Base-by-base conservation (phyloP, 2,888 invertebrate genomes). In the Habrosyne pyritoides region DNA sequence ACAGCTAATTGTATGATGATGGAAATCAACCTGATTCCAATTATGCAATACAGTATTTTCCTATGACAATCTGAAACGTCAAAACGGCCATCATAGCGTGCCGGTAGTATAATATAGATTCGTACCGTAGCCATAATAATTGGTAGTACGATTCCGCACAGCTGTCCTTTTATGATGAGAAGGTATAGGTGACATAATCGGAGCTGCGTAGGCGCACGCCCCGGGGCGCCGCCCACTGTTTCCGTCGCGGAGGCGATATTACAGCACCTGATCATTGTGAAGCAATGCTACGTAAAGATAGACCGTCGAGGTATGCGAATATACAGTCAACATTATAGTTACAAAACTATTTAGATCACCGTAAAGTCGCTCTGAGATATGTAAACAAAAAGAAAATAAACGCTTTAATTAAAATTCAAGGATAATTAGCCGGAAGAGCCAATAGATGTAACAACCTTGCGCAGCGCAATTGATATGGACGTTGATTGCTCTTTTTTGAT, bases 171-270 rank as follows among this genome's bases (percentile, higher is more conserved):
- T 86, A 84, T 77, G 88, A 83, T 77, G 78, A 81, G 79, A 76
- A 79, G 78, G 80, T 82, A 84, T 84, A 77, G 86, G 85, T 89
- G 89, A 89, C 87, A 88, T 87, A 89, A 89, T 82, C 81, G 61
- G 56, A 57, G 76, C 64, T 71, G 81, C 79, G 91, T 91, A 77
- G 90, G 90, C 83, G 83, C 81, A 75, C 77, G 78, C 77, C 81
- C 72, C 75, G 76, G 78, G 77, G 42, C 72, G 66, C 81, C 91
- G 81, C 91, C 91, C 86, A 92, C 91, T 52, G 87, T 84, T 89
- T 91, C 91, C 91, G 91, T 79, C 78, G 86, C 76, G 81, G 83
- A 83, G 89, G 90, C 87, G 88, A 75, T 70, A 71, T 74, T 77
- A 78, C 76, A 81, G 73, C 86, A 90, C 87, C 88, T 89, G 89